A percentile compares a stretch with the other conserved stretches of the same genome.
Conservation (phyloP, 2,888 invertebrate species). For the Tridacna crocea region DNA sequence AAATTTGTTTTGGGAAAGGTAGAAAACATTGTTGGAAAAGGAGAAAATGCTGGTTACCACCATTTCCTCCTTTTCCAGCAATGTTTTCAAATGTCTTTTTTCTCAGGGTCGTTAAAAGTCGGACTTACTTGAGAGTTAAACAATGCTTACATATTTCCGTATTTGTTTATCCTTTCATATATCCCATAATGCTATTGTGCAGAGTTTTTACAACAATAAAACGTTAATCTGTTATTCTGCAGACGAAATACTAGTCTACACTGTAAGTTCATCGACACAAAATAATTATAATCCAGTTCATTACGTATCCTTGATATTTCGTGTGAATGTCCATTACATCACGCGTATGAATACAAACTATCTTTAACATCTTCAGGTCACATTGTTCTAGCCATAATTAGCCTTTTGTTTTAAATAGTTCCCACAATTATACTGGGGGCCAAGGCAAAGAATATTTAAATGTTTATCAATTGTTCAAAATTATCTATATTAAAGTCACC, state of each 20-base stretch:
- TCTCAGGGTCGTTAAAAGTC: too few relatives aligned
- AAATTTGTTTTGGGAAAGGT: too few relatives aligned
- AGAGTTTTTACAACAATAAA: neutral
- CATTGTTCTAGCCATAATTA: neutral
- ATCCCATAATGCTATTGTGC: neutral
- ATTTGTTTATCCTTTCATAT: neutral
- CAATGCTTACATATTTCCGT: neutral
- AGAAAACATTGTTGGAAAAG: too few relatives aligned
- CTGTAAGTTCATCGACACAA: neutral
- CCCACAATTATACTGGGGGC: neutral
- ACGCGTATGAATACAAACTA: neutral
- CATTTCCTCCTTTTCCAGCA: too few relatives aligned
- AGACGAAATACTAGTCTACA: too few relatives aligned
- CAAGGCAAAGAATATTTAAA: constrained; percentile 1
- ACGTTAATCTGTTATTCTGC: neutral
- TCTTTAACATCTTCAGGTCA: constrained; percentile 2
- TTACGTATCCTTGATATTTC: neutral
- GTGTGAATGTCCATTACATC: constrained; percentile 10
- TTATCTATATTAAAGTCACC: too few relatives aligned
- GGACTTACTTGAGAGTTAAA: neutral
- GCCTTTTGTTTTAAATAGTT: neutral
- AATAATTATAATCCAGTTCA: neutral
- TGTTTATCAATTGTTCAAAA: neutral
- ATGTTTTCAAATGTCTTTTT: too few relatives aligned
- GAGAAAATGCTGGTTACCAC: too few relatives aligned